Evolutionary conservation across 1,140 invertebrate species (phyloP).

Genomic region (Drosophila sturtevanti): DNA sequence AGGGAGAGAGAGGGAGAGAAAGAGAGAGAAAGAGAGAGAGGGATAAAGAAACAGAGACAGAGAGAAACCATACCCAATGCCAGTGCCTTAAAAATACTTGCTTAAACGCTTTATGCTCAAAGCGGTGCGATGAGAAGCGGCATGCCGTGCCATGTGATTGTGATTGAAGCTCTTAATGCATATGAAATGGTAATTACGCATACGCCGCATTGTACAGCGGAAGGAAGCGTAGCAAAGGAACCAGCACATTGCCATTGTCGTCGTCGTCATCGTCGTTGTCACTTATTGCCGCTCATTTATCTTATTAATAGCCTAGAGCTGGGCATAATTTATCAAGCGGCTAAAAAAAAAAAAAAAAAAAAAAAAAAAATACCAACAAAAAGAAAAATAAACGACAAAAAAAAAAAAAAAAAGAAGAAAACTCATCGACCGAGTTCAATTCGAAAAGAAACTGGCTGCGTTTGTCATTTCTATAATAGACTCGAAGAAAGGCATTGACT

Average conservation of each 20-base stretch:
- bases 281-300: slow-evolving; percentile 78
- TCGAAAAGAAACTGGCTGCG: slow-evolving; percentile 49
- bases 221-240: slow-evolving; percentile 48
- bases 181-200: slow-evolving; percentile 80
- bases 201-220: slow-evolving; percentile 69
- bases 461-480: slow-evolving; percentile 77
- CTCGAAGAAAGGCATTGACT: slow-evolving; percentile 47
- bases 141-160: slow-evolving; percentile 8
- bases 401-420: slow-evolving; percentile 33
- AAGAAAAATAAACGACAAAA: slow-evolving; percentile 26
- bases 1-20: background rate
- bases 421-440: slow-evolving; percentile 28
- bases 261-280: slow-evolving; percentile 34
- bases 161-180: slow-evolving; percentile 74
- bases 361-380: slow-evolving; percentile 39
- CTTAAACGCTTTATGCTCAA: slow-evolving; percentile 22
- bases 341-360: slow-evolving; percentile 38
- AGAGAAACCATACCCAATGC: background rate
- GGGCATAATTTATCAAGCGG: slow-evolving; percentile 64
- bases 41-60: too few relatives aligned
- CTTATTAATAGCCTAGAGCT: slow-evolving; percentile 67
- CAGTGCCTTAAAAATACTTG: slow-evolving; percentile 34
- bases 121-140: slow-evolving; percentile 13
- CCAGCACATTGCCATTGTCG: slow-evolving; percentile 31
- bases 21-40: background rate